Evolutionary conservation across 2,797 vertebrate species (phyloP).

Genomic region (Karalla daura): DNA sequence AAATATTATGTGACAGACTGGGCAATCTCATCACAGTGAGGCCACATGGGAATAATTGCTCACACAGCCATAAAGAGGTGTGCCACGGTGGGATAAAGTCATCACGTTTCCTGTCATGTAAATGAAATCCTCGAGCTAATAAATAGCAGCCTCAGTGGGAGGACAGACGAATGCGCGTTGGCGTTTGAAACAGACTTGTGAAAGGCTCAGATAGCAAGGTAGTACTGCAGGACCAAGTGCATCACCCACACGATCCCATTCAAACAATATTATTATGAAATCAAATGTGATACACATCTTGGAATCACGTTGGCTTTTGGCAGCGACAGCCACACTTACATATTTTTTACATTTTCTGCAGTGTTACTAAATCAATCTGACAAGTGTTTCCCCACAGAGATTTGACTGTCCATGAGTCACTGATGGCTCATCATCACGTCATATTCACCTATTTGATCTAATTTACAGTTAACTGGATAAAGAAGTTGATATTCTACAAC

Average conservation of each 20-base stretch:
- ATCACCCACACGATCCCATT: slow-evolving; percentile 35
- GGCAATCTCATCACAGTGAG: slow-evolving; percentile 37
- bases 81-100: slow-evolving; percentile 22
- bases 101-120: slow-evolving; percentile 15
- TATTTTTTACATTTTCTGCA: not conserved
- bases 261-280: slow-evolving; percentile 25
- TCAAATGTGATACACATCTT: slow-evolving; percentile 18
- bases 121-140: slow-evolving; percentile 26
- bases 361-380: slow-evolving; percentile 7
- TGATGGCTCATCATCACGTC: not conserved
- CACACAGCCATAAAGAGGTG: slow-evolving; percentile 46
- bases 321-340: slow-evolving; percentile 1
- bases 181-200: not conserved
- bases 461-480: too few species aligned
- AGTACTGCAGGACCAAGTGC: slow-evolving; percentile 44
- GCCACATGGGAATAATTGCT: slow-evolving; percentile 50
- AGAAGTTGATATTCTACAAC: too few species aligned
- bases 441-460: not conserved
- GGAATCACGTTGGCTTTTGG: slow-evolving; percentile 3
- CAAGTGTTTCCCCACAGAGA: slow-evolving; percentile 1
- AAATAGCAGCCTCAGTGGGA: slow-evolving; percentile 43
- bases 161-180: slow-evolving; percentile 27
- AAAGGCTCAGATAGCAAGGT: slow-evolving; percentile 31
- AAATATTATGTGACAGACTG: slow-evolving; percentile 39
- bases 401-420: not conserved